Evolutionary conservation across 64 coral and sea anemone genomes (phyloP), one percentile per base, ranked within the genome.

Genomic region (Montipora sp.): DNA sequence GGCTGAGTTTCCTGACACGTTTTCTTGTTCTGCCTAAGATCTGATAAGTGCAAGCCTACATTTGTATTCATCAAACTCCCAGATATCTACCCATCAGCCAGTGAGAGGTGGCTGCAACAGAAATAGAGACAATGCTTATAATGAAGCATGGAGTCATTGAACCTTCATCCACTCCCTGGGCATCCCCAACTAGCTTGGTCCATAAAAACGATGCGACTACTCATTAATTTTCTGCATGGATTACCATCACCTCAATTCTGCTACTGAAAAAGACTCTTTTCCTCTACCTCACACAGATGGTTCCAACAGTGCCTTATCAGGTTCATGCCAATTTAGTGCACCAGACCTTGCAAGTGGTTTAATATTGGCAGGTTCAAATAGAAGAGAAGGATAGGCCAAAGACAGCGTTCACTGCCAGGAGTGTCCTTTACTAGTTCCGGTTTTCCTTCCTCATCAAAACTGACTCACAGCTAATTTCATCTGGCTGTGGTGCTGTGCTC

Each of bases 391-490:
- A 63, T 63, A 8, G 59, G 13, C 59, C 59, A 15, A 63, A 63
- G 59, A 63, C 59, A 63, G 59, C 59, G 13, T 63, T 63, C 59
- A 63, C 10, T 12, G 13, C 59, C 9, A 12, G n/a, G 73, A 83
- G 5, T 27, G 93, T 75, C 14, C 70, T 94, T 15, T 90, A 76
- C 13, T 71, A 94, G 59, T 94, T 83, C 21, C 27, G 27, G 27
- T 27, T 27, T 27, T 27, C 27, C 27, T 27, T 27, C 27, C 27
- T 27, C 27, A 27, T 27, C 27, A 27, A 27, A 27, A 27, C 27
- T 27, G 27, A 27, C 27, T 27, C 27, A 27, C 27, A 27, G 27
- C 27, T 27, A 27, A 1, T 36, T 36, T 36, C 36, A 36, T 36
- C 36, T 36, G 36, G 36, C 36, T 36, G 36, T 36, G 36, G 36